Evolutionary conservation across 2,113 vertebrate species (phyloP).

Genomic region (Forbesichthys papilliferus): DNA sequence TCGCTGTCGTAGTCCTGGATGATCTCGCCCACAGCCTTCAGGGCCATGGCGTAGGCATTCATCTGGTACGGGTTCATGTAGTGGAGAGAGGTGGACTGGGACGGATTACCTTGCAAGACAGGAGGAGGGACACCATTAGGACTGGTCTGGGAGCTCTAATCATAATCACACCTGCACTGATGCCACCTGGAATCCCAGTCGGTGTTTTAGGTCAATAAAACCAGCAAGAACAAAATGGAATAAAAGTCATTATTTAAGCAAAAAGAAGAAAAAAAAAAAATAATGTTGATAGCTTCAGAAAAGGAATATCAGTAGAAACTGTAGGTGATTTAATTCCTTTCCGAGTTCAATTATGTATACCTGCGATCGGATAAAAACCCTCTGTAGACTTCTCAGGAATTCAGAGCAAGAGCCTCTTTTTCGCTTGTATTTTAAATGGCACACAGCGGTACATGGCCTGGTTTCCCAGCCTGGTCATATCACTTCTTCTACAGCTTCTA

Average conservation of each 20-base stretch:
- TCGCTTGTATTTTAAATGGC: too few species aligned
- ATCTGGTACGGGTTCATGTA: conserved; percentile 98
- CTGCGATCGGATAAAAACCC: too few species aligned
- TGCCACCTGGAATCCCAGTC: background rate
- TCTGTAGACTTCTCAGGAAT: too few species aligned
- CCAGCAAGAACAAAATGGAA: background rate
- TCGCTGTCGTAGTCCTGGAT: conserved; percentile 96
- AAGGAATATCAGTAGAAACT: too few species aligned
- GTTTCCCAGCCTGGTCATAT: too few species aligned
- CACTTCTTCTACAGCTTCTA: too few species aligned
- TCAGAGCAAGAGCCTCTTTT: too few species aligned
- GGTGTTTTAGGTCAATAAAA: background rate
- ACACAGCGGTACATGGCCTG: too few species aligned
- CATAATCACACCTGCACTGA: conserved; percentile 10
- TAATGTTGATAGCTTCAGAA: background rate
- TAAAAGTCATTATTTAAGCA: too few species aligned
- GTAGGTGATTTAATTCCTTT: background rate
- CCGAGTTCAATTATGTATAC: background rate
- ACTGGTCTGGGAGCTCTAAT: conserved; percentile 30
- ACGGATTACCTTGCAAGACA: conserved; percentile 82
- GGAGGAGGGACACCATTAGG: conserved; percentile 41
- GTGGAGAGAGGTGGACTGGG: conserved; percentile 92
- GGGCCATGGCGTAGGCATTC: conserved; percentile 92
- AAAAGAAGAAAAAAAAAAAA: background rate
- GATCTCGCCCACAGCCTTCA: conserved; percentile 93